Conservation (phyloP, 2,797 vertebrate genomes). For the Anguilla obscura region DNA sequence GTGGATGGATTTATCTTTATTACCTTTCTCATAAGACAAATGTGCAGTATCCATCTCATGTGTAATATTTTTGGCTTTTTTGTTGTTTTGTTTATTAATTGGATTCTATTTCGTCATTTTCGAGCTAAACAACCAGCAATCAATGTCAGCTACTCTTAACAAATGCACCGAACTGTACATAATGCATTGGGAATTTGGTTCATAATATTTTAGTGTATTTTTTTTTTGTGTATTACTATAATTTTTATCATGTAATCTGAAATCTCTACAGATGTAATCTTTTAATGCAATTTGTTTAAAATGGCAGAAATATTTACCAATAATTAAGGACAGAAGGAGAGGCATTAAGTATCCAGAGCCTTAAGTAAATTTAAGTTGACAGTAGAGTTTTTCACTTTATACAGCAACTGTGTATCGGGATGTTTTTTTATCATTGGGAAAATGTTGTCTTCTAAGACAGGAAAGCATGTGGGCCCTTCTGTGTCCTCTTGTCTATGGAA, state of each 20-base stretch:
- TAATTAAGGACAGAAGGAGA: background rate
- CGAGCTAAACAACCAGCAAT: background rate
- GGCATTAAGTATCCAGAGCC: background rate
- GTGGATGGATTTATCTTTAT: slow-evolving; percentile 2
- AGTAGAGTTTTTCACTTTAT: background rate
- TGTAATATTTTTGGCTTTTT: background rate
- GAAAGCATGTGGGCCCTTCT: background rate
- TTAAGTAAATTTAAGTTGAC: background rate
- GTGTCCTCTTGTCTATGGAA: background rate
- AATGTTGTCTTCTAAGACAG: background rate
- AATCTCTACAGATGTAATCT: background rate
- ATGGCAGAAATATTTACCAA: background rate
- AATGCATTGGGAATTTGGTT: background rate
- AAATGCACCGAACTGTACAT: background rate
- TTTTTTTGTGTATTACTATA: background rate
- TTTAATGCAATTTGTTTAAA: background rate
- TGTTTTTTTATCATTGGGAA: background rate
- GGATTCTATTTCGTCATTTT: background rate
- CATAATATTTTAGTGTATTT: background rate
- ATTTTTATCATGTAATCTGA: background rate
- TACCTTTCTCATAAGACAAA: background rate
- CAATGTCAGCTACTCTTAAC: background rate
- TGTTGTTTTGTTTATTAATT: background rate
- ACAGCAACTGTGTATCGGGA: background rate
- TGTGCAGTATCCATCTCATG: background rate